Evolutionary conservation across 2,888 invertebrate genomes (phyloP).

Genomic region (Drymonia ruficornis): DNA sequence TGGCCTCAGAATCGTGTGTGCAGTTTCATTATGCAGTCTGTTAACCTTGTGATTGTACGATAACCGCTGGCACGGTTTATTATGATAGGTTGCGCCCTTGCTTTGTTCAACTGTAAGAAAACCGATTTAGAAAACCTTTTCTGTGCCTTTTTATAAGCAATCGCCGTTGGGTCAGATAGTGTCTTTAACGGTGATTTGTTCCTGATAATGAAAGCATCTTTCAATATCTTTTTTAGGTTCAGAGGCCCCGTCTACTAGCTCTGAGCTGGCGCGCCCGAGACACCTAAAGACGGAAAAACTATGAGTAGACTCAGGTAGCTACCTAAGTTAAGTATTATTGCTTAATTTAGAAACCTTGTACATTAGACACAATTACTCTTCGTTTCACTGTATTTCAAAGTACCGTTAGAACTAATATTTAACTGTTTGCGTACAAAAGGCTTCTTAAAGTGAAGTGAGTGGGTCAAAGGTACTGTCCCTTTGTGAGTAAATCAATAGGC

Average conservation of each 20-base stretch:
- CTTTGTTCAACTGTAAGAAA: too few species aligned
- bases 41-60: slow-evolving; percentile 27
- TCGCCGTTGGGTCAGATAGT: too few species aligned
- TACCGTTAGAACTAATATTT: slow-evolving; percentile 1
- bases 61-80: slow-evolving; percentile 15
- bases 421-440: not conserved
- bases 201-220: too few species aligned
- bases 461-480: not conserved
- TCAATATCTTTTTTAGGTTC: too few species aligned
- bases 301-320: too few species aligned
- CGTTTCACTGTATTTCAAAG: not conserved
- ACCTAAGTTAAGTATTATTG: too few species aligned
- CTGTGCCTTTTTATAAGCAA: too few species aligned
- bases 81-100: slow-evolving; percentile 3
- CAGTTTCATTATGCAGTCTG: slow-evolving; percentile 30
- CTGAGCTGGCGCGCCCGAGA: too few species aligned
- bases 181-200: too few species aligned
- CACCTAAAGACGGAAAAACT: too few species aligned
- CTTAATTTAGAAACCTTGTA: not conserved
- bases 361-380: not conserved
- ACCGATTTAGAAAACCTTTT: too few species aligned
- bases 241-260: too few species aligned
- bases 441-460: not conserved
- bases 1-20: slow-evolving; percentile 28
- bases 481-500: not conserved